Base-by-base conservation (phyloP, 2,113 vertebrate genomes). In the Hyperoodon ampullatus region DNA sequence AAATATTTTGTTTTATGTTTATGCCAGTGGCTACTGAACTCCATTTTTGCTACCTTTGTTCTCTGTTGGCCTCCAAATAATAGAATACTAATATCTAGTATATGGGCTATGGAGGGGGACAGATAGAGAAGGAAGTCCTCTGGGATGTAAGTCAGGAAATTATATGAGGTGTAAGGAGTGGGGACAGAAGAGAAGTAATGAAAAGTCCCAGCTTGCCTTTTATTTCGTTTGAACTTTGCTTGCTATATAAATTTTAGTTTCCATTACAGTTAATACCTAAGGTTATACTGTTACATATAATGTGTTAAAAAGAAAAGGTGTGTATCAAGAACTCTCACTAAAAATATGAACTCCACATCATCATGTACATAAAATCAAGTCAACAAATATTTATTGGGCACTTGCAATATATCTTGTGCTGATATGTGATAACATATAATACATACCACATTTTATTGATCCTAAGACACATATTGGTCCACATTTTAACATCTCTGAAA, bases 401-500 rank as follows among this genome's bases (percentile, higher is more conserved):
- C 23, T 12, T 11, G 30, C 24, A 53, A 53, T 74, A 21, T 85
- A 75, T 71, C 21, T 91, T 91, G n/a, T 66, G 47, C 39, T 75
- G 15, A 71, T 39, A 84, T 28, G 42, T 77, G 65, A 92, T 55
- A 78, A 55, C 68, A 18, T 44, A 71, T 42, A 63, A 89, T 53
- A 83, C 9, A 66, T 19, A 42, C 1, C 6, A 8, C 21, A 44
- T 88, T 95, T 63, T 87, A 44, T 47, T 75, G 35, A 86, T 72
- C 90, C 55, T 66, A 30, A 72, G 42, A 55, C 30, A 65, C 33
- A 8, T 5, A 58, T 71, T 89, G 90, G 11, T 74, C 93, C 72
- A 72, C 16, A 39, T 66, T 80, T 90, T 93, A 92, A 61, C 24
- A 87, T 83, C 72, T 93, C 24, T 83, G 63, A 95, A 96, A 89